These are phyloP conservation scores for Cataglyphis cursor DNA, from an alignment of 2,888 invertebrate species.

Conservation along the genomic window DNA sequence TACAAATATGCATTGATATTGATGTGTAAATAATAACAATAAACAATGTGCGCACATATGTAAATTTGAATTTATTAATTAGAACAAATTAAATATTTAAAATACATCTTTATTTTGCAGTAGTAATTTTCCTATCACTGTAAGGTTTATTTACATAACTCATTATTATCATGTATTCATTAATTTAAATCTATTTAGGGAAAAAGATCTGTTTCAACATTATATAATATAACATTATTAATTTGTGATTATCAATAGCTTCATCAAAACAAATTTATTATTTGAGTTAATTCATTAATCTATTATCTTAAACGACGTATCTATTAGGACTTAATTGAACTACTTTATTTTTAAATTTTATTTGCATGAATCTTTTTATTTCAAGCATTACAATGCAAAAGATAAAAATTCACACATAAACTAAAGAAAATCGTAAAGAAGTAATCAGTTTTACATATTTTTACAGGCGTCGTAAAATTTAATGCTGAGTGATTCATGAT, in stretches of 20 bases:
- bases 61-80: slow-evolving; percentile 14
- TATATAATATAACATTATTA: slow-evolving; percentile 9
- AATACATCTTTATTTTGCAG: not conserved
- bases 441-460: not conserved
- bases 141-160: not conserved
- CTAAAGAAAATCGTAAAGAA: slow-evolving; percentile 5
- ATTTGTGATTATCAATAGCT: not conserved
- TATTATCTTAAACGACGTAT: not conserved
- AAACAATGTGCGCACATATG: not conserved
- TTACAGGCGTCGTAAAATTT: slow-evolving; percentile 16
- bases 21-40: not conserved
- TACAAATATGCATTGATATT: not conserved
- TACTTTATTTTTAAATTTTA: not conserved
- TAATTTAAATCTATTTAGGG: not conserved
- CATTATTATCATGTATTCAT: not conserved
- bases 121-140: not conserved
- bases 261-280: not conserved
- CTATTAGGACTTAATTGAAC: not conserved
- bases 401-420: slow-evolving; percentile 12
- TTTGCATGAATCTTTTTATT: slow-evolving; percentile 10
- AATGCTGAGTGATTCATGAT: not conserved
- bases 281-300: not conserved
- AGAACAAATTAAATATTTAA: not conserved
- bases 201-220: not conserved
- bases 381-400: not conserved